phyloP scores from a whole-genome alignment of 64 coral and sea anemone genomes.

The Stichodactyla helianthus region DNA sequence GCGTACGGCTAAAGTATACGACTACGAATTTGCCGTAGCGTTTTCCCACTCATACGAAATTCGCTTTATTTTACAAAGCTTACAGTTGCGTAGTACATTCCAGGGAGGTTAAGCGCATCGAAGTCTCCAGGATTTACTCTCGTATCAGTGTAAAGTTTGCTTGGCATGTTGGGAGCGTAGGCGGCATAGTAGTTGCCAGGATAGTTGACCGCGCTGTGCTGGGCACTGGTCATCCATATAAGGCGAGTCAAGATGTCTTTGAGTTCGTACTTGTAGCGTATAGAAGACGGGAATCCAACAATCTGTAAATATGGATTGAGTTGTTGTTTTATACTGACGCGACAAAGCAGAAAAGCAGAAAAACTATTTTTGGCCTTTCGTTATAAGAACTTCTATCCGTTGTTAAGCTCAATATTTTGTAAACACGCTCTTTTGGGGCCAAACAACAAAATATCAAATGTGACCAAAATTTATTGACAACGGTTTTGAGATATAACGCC shows the following conservation, averaged over 20 bases:
- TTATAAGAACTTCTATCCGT: too few relatives aligned
- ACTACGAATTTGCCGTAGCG: too few relatives aligned
- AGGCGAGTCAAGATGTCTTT: slow-evolving; percentile 59
- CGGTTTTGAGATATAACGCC: too few relatives aligned
- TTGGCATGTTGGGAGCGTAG: slow-evolving; percentile 83
- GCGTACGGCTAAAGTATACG: too few relatives aligned
- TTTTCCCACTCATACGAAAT: too few relatives aligned
- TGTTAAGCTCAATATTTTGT: too few relatives aligned
- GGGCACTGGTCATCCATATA: slow-evolving; percentile 73
- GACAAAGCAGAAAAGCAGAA: too few relatives aligned
- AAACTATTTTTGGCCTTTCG: too few relatives aligned
- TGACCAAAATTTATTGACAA: too few relatives aligned
- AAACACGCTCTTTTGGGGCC: too few relatives aligned
- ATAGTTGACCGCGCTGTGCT: slow-evolving; percentile 81
- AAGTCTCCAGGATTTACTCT: slow-evolving; percentile 51
- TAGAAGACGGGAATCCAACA: slow-evolving; percentile 56
- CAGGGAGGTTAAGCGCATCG: background rate
- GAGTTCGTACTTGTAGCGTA: slow-evolving; percentile 30
- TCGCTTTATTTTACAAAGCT: background rate
- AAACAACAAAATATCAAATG: too few relatives aligned
- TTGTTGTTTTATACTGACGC: background rate
- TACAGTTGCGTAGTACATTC: slow-evolving; percentile 13
- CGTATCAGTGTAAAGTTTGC: slow-evolving; percentile 74
- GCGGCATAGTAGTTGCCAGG: slow-evolving; percentile 67
- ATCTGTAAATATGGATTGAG: slow-evolving; percentile 30